Base-by-base conservation (phyloP, 2,797 vertebrate genomes). In the Phalanger gymnotis region DNA sequence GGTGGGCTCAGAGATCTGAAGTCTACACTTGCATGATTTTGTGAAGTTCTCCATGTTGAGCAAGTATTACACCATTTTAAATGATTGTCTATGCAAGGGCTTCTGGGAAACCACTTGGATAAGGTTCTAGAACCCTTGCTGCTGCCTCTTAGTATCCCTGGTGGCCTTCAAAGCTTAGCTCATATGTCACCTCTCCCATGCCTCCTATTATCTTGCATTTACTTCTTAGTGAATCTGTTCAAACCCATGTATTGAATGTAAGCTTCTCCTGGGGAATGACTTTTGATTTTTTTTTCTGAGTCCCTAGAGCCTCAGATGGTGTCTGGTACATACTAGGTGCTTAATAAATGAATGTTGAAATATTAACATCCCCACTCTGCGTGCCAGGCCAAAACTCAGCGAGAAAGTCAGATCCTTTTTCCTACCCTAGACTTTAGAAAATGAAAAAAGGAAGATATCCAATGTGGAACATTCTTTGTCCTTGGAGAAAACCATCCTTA, bases 401-500 rank as follows among this genome's bases (percentile, higher is more conserved):
- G 47, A 47, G n/a, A 81, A 40, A 81, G n/a, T 40, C 66, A 73
- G n/a, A 40, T 22, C 66, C n/a, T 22, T 81, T 81, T 40, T 2
- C 19, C 7, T n/a, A 25, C 6, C 40, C 73, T n/a, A 40, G 13
- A 28, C 40, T 87, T 87, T 47, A 87, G 73, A 87, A 81, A 47
- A 34, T 40, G 6, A 96, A 47, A 66, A 91, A 51, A 12, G 94
- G 91, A 92, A 55, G 89, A 53, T 57, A 7, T 19, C 52, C 51
- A 28, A 34, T 0, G 11, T 51, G 51, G 40, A 47, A 54, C 2
- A 1, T 5, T n/a, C 54, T 16, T 47, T 52, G 61, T 12, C 47
- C 56, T 55, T 53, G 9, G 9, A 81, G 52, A 53, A 34, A 16
- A 53, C 30, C 54, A 30, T 92, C 73, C 96, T 96, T 96, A 97